Evolutionary conservation across 2,888 invertebrate species (phyloP), one percentile per base, ranked within the genome.

Genomic region (Stratiomys singularior): DNA sequence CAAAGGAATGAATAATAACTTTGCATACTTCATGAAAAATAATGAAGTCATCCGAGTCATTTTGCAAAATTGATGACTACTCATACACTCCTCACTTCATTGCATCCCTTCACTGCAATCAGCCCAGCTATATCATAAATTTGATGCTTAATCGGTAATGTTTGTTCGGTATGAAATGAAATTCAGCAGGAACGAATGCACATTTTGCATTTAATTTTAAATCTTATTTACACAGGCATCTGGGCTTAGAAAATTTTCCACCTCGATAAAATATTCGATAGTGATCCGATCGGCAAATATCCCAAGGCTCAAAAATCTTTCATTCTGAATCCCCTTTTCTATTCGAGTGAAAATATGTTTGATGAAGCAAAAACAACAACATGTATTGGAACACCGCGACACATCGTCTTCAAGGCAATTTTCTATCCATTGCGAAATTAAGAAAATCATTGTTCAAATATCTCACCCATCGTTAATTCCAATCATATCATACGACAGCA

Each of bases 1-100:
- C 37, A 58, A 23, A n/a, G 28, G 1, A 1, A 72, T 72, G 72
- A 72, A 72, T 72, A 72, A 72, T 72, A 56, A 72, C 72, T 72
- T 52, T 72, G 58, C 72, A 72, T 72, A 72, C 72, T 72, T 72
- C 72, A 72, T 72, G 72, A 72, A 72, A 71, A 72, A 72, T 72
- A 72, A 72, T 72, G 58, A 72, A 56, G 72, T 56, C 56, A 58
- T 72, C 46, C 13, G 15, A n/a, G 69, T 69, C 72, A 72, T 72
- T 58, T 27, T 52, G 58, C 58, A 56, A 72, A 56, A 46, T 28
- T 72, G 72, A 52, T 69, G 69, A 69, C 69, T 69, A 21, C n/a
- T 60, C 25, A 18, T 15, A 13, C 21, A 23, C 27, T 69, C 69
- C 23, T 37, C 64, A 64, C 11, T 64, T 2, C 28, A n/a, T n/a